These are phyloP conservation scores for Cordilura impudica DNA, from an alignment of 2,888 invertebrate genomes.

Conservation along the genomic window DNA sequence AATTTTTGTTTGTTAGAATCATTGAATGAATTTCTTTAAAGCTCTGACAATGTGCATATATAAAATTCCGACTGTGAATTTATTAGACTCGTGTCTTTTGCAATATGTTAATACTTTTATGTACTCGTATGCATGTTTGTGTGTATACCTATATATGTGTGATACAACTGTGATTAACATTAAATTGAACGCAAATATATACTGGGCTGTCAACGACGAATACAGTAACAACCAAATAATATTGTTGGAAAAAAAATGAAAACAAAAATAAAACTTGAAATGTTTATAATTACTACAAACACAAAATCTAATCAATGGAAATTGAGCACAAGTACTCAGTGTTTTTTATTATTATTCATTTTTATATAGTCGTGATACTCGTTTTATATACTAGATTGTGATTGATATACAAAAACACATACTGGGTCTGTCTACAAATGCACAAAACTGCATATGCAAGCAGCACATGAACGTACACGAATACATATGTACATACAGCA, in stretches of 20 bases:
- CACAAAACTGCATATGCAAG: background rate
- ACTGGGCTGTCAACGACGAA: constrained; percentile 29
- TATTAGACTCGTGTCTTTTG: background rate
- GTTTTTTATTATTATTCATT: no score
- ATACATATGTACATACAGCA: no score
- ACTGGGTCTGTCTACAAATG: background rate
- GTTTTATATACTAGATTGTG: constrained; percentile 3
- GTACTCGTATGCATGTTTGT: no score
- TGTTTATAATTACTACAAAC: constrained; percentile 44
- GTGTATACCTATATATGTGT: background rate
- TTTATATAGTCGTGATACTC: constrained; percentile 5
- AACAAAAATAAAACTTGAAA: constrained; percentile 13
- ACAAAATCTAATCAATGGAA: constrained; percentile 48
- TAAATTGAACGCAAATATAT: constrained; percentile 51
- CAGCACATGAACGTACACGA: background rate
- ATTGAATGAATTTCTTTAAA: no score
- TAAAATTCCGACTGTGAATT: no score
- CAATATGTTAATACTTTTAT: no score
- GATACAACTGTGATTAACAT: constrained; percentile 20
- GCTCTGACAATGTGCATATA: no score
- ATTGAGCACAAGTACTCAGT: constrained; percentile 39
- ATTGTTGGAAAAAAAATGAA: background rate
- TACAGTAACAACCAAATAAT: background rate
- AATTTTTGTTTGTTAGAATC: no score
- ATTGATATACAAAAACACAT: background rate